Base-by-base conservation (phyloP, 2,888 invertebrate species). In the Leptodirus hochenwartii region DNA sequence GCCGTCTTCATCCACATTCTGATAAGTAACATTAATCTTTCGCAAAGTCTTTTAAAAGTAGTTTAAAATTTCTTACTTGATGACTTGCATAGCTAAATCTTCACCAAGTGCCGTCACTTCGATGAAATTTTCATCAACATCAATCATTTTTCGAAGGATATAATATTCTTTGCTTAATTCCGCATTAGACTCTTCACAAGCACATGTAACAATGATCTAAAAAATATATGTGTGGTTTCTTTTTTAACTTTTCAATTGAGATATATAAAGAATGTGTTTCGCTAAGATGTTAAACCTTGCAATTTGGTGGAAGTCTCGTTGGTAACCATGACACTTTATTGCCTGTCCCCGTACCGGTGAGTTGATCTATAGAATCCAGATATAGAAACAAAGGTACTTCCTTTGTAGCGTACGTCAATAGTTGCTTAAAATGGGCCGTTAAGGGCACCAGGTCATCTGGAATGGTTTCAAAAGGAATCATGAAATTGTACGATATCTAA, bases 291-390 rank as follows among this genome's bases (percentile, higher is more conserved):
- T 22, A 30, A 35, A 87, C 79, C 66, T 91, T 90, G 49, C 88
- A 90, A 56, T 85, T 62, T 2, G 69, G 65, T 0, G 96, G 95
- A 17, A 98, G 58, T 37, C 84, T 64, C 0, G 88, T 84, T 0
- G 96, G 95, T 42, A 96, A 59, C 95, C 95, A 96, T 0, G 93
- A 85, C 17, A 96, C 75, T 55, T 91, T 88, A 45, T 91, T 93
- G 15, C 90, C 84, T 45, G 87, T 87, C 42, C 90, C 88, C 0
- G 87, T 79, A 0, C 87, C 88, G 4, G 91, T 93, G 27, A 98
- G 62, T 54, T 96, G 93, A 59, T 98, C 96, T 2, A 98, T 84
- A 1, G 93, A 93, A 54, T 98, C 96, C 44, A 98, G 58, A 51
- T 90, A 91, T 24, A 98, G 61, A 1, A 91, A 66, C 25, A 96